Evolutionary conservation across 2,888 invertebrate species (phyloP).

Genomic region (Resseliella maxima): DNA sequence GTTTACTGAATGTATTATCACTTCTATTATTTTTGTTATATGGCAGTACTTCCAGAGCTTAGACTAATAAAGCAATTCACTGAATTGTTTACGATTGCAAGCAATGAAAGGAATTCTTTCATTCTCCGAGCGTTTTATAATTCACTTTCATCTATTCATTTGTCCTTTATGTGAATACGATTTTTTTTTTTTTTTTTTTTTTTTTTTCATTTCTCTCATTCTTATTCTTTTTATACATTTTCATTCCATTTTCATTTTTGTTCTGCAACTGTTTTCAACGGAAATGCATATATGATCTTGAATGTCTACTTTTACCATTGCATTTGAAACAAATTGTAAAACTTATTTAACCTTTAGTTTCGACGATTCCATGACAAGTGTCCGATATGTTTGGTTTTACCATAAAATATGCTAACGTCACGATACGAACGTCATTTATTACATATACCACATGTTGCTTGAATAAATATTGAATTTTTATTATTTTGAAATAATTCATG

Average conservation of each 20-base stretch:
- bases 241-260: too few relatives aligned
- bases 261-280: too few relatives aligned
- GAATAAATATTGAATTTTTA: neutral
- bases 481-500: too few relatives aligned
- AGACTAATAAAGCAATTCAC: slow-evolving; percentile 46
- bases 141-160: slow-evolving; percentile 48
- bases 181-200: too few relatives aligned
- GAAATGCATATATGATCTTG: slow-evolving; percentile 33
- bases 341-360: slow-evolving; percentile 16
- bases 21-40: neutral
- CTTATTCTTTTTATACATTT: too few relatives aligned
- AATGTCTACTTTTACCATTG: slow-evolving; percentile 25
- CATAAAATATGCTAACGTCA: too few relatives aligned
- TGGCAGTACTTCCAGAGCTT: neutral
- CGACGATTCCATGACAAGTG: neutral
- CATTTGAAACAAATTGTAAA: slow-evolving; percentile 23
- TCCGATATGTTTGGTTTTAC: too few relatives aligned
- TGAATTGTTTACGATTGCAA: slow-evolving; percentile 44
- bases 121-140: slow-evolving; percentile 14
- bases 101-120: slow-evolving; percentile 17
- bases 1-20: slow-evolving; percentile 31
- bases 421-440: too few relatives aligned
- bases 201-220: neutral
- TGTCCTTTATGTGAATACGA: slow-evolving; percentile 49
- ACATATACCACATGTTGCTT: neutral